A percentile compares a stretch with the other conserved stretches of the same genome.
Conservation (phyloP, 1,140 invertebrate species). For the Leptonema lineaticorne region DNA sequence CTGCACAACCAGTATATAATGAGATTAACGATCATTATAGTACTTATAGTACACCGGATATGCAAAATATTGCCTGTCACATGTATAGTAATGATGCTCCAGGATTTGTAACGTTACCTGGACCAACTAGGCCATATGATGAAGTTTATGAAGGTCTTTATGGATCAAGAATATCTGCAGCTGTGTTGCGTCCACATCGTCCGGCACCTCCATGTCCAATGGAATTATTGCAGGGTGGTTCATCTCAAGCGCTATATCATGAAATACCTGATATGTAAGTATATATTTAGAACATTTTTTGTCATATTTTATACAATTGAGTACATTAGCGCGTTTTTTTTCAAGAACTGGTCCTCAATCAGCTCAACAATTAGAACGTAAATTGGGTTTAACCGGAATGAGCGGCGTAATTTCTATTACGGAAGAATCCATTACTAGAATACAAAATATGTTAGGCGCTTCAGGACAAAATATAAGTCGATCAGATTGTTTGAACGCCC, state of each 20-base stretch:
- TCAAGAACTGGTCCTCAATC: constrained; percentile 34
- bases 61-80: constrained; percentile 28
- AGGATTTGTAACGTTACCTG: constrained; percentile 6
- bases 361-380: constrained; percentile 37
- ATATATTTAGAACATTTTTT: no score
- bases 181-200: constrained; percentile 32
- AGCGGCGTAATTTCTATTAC: constrained; percentile 34
- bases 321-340: background rate
- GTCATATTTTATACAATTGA: no score
- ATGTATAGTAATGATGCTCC: constrained; percentile 38
- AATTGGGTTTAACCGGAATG: constrained; percentile 34
- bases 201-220: constrained; percentile 38
- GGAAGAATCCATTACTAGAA: constrained; percentile 31
- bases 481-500: constrained; percentile 25
- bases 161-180: constrained; percentile 16
- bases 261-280: constrained; percentile 40
- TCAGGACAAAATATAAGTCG: constrained; percentile 1
- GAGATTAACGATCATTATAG: constrained; percentile 39
- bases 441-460: constrained; percentile 28
- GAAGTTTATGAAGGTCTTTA: constrained; percentile 37
- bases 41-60: constrained; percentile 23
- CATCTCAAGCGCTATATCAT: constrained; percentile 30
- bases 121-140: constrained; percentile 33
- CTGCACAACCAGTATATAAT: constrained; percentile 38
- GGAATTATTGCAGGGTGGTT: constrained; percentile 31